These are phyloP conservation scores for Myopa testacea DNA, from an alignment of 2,888 invertebrate genomes.

Conservation along the genomic window DNA sequence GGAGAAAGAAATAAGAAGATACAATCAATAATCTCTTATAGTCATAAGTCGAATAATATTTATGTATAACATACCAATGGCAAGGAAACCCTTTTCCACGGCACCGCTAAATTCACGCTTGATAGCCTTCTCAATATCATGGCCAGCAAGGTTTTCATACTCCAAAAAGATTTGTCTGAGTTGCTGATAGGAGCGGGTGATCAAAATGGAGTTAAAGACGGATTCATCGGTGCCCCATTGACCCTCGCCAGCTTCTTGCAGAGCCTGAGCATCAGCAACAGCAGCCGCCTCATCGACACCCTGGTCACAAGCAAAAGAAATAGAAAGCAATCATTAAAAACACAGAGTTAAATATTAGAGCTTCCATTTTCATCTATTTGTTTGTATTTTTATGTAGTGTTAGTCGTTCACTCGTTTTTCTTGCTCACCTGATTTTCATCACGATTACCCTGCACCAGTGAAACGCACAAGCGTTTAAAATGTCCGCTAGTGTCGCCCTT, in stretches of 20 bases:
- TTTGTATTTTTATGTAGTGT: background rate
- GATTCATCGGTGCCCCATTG: constrained; percentile 94
- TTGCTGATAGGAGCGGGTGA: constrained; percentile 90
- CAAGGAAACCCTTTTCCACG: constrained; percentile 86
- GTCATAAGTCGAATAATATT: too few species aligned
- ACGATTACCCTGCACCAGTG: constrained; percentile 87
- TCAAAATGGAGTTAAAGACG: constrained; percentile 85
- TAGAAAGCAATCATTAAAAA: background rate
- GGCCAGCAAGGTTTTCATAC: constrained; percentile 83
- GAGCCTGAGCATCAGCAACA: constrained; percentile 83
- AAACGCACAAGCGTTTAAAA: constrained; percentile 91
- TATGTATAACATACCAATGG: constrained; percentile 77
- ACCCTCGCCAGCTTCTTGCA: constrained; percentile 82
- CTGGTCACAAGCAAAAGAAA: constrained; percentile 57
- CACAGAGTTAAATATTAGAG: background rate
- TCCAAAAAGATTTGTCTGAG: constrained; percentile 86
- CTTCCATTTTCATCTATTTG: background rate
- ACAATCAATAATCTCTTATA: background rate
- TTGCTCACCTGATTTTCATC: constrained; percentile 78
- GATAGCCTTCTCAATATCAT: constrained; percentile 86
- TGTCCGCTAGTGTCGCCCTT: constrained; percentile 96
- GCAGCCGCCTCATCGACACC: constrained; percentile 85
- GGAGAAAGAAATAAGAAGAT: constrained; percentile 28
- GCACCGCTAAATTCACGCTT: constrained; percentile 91
- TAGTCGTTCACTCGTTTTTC: background rate